Evolutionary conservation across 2,797 vertebrate genomes (phyloP), one percentile per base, ranked within the genome.

Genomic region (Xenopus petersii): DNA sequence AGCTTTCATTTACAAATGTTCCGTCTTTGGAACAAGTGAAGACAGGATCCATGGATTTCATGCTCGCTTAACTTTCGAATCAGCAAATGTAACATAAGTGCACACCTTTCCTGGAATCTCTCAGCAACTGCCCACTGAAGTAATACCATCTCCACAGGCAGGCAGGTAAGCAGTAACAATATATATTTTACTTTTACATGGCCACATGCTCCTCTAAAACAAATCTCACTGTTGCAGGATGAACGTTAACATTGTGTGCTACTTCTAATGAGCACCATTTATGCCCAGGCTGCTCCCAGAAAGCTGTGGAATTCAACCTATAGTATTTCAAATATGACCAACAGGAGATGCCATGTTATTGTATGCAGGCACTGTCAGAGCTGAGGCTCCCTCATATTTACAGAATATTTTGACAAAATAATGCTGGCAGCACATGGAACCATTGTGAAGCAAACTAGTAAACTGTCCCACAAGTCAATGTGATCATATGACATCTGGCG

Each of bases 81-180:
- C 63, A 76, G 24, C 36, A 7, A 59, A 33, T 3, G 8, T 47
- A 33, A 48, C n/a, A 61, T 12, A 61, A 36, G 46, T 4, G 70
- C 64, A 47, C 36, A 58, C 61, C 56, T 72, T 46, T 67, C 64
- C 56, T 56, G 48, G 70, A 77, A 68, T 10, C 48, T 33, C 67
- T 67, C 61, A 60, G 33, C 64, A 54, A 12, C 59, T 61, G n/a
- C 21, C 26, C 26, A 24, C 54, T 16, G 42, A 49, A 65, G 67
- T 54, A 64, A 46, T 6, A 24, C 21, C 42, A 33, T 10, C 13
- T 33, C 9, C 49, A 67, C 3, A 63, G 17, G 12, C 69, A 72
- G 12, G 21, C 56, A 77, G 64, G 64, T 67, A 64, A 67, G 70
- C 70, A 67, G 48, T 26, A 33, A 71, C 62, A 71, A 62, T 69